phyloP scores from a whole-genome alignment of 1,140 invertebrate species.

The Trichomalopsis sarcophagae region DNA sequence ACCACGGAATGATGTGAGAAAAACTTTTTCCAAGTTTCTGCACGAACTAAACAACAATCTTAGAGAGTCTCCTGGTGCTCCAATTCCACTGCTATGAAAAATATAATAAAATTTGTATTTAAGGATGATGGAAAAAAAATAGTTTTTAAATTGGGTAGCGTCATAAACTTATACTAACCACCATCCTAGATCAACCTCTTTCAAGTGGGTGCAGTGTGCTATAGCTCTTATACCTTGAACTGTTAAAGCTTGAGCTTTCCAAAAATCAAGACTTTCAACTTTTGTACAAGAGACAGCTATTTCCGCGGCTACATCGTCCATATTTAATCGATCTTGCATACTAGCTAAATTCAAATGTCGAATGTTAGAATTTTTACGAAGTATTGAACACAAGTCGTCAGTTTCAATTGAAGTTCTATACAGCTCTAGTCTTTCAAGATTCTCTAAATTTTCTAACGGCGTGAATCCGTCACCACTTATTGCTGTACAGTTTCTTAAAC shows the following conservation, averaged over 20 bases:
- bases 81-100: slow-evolving; percentile 70
- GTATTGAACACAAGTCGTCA: slow-evolving; percentile 78
- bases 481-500: slow-evolving; percentile 78
- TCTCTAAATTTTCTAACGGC: slow-evolving; percentile 77
- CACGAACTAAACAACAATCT: slow-evolving; percentile 76
- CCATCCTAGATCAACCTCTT: slow-evolving; percentile 93
- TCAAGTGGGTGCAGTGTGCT: slow-evolving; percentile 80
- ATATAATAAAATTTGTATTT: slow-evolving; percentile 3
- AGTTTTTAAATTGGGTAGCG: background rate
- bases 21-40: slow-evolving; percentile 83
- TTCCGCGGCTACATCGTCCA: slow-evolving; percentile 83
- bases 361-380: slow-evolving; percentile 80
- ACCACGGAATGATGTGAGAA: slow-evolving; percentile 85
- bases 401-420: slow-evolving; percentile 84
- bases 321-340: slow-evolving; percentile 76
- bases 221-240: slow-evolving; percentile 82
- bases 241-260: slow-evolving; percentile 87
- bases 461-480: slow-evolving; percentile 79
- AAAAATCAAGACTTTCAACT: slow-evolving; percentile 87
- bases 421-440: slow-evolving; percentile 84
- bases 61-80: slow-evolving; percentile 74
- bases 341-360: slow-evolving; percentile 83
- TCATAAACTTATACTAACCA: slow-evolving; percentile 79
- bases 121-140: background rate
- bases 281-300: slow-evolving; percentile 80